A percentile compares a stretch with the other conserved stretches of the same genome.
phyloP scores from a whole-genome alignment of 2,888 invertebrate genomes.

The Eupeodes luniger region DNA sequence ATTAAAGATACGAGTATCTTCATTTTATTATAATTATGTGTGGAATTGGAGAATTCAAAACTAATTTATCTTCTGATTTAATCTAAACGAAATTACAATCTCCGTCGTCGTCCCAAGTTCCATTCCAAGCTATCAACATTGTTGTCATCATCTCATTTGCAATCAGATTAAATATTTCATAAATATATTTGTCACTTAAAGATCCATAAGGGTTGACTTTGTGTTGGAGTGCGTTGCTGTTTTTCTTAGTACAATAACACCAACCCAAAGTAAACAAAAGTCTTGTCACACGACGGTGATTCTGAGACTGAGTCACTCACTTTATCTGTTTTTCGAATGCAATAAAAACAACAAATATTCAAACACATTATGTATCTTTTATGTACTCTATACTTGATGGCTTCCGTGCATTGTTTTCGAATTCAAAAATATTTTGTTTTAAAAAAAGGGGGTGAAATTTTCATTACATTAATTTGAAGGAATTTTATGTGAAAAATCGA shows the following conservation, averaged over 20 bases:
- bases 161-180: slow-evolving; percentile 69
- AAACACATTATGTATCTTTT: slow-evolving; percentile 13
- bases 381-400: background rate
- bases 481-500: slow-evolving; percentile 43
- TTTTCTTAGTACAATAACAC: background rate
- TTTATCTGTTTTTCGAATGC: slow-evolving; percentile 20
- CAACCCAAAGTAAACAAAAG: slow-evolving; percentile 15
- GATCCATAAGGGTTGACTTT: slow-evolving; percentile 27
- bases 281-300: background rate
- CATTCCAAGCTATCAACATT: slow-evolving; percentile 52
- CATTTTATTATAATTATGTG: background rate
- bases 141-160: slow-evolving; percentile 71
- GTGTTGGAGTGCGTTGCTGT: background rate
- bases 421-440: slow-evolving; percentile 19
- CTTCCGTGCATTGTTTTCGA: slow-evolving; percentile 35
- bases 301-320: slow-evolving; percentile 25
- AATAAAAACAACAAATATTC: slow-evolving; percentile 48
- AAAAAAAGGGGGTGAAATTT: slow-evolving; percentile 59
- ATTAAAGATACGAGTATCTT: background rate
- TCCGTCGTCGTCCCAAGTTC: background rate
- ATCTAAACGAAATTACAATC: slow-evolving; percentile 59
- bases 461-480: slow-evolving; percentile 72
- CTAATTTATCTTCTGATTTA: slow-evolving; percentile 28
- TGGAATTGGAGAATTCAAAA: slow-evolving; percentile 1
- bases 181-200: slow-evolving; percentile 58